A percentile compares a stretch with the other conserved stretches of the same genome.
Evolutionary conservation across 2,888 invertebrate species (phyloP).

Genomic region (Drosophila colorata): DNA sequence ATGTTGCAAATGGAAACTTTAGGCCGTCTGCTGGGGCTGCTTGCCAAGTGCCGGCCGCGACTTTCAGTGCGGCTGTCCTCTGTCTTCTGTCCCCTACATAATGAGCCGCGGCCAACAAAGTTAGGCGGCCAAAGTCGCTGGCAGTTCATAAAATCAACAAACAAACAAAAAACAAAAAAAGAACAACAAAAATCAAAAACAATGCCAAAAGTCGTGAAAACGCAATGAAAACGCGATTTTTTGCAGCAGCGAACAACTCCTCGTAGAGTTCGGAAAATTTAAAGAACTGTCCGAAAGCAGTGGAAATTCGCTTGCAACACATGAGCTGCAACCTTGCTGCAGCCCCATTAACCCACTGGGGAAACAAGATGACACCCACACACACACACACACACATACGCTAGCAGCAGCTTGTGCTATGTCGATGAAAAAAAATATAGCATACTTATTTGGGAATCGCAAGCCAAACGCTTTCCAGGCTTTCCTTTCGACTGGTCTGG

Average conservation of each 20-base stretch:
- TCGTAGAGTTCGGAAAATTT: constrained; percentile 36
- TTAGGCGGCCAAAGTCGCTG: constrained; percentile 52
- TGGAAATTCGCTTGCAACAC: constrained; percentile 6
- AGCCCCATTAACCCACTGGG: constrained; percentile 42
- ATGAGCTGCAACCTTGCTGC: constrained; percentile 29
- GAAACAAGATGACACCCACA: constrained; percentile 34
- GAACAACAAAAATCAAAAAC: constrained; percentile 18
- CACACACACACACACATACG: constrained; percentile 3
- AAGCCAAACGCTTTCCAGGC: background rate
- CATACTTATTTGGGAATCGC: background rate
- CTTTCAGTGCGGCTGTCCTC: constrained; percentile 15
- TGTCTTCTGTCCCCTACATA: constrained; percentile 53
- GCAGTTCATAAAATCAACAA: constrained; percentile 65
- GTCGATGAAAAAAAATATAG: background rate
- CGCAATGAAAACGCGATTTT: constrained; percentile 52
- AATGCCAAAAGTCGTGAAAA: constrained; percentile 44
- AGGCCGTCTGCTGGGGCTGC: constrained; percentile 49
- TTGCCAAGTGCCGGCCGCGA: constrained; percentile 65
- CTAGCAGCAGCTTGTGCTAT: background rate
- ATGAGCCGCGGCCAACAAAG: constrained; percentile 68
- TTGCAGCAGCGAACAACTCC: constrained; percentile 5
- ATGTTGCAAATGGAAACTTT: constrained; percentile 64
- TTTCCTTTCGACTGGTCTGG: constrained; percentile 12
- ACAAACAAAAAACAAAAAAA: background rate
- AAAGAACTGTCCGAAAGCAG: background rate